Evolutionary conservation across 2,113 vertebrate genomes (phyloP).

Genomic region (Gnathonemus echidnorhynchus): DNA sequence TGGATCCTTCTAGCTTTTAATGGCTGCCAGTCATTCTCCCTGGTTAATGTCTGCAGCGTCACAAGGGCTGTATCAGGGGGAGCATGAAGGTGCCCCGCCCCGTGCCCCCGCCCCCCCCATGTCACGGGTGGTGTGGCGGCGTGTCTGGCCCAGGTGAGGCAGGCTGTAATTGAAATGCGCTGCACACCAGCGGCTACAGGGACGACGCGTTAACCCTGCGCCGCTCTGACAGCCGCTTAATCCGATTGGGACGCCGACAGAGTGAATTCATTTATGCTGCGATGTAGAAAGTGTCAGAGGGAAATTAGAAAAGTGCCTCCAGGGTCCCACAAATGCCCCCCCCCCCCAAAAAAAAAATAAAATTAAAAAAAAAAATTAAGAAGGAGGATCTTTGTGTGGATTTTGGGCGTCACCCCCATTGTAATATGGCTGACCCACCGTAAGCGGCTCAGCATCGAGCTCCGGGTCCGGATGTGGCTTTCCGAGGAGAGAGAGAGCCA

Average conservation of each 20-base stretch:
- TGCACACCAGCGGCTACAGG: constrained; percentile 49
- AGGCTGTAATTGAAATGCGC: constrained; percentile 70
- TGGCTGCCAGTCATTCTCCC: neutral
- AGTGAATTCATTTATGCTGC: constrained; percentile 75
- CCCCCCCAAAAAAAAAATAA: too few species aligned
- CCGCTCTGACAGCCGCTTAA: constrained; percentile 75
- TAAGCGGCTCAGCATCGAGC: neutral
- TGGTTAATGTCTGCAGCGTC: neutral
- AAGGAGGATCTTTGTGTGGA: constrained; percentile 24
- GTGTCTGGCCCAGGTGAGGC: constrained; percentile 9
- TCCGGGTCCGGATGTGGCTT: neutral
- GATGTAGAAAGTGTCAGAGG: constrained; percentile 59
- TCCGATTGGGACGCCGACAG: constrained; percentile 58
- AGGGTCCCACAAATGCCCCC: constrained; percentile 31
- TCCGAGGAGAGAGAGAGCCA: neutral
- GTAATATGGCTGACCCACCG: neutral
- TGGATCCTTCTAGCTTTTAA: neutral
- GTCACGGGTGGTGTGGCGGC: neutral
- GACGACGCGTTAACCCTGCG: constrained; percentile 72
- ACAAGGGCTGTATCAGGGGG: neutral
- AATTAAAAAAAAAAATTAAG: constrained; percentile 8
- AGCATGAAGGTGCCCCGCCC: neutral
- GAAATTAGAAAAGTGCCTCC: constrained; percentile 66
- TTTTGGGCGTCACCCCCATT: constrained; percentile 11
- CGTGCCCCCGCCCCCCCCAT: neutral